A percentile compares a stretch with the other conserved stretches of the same genome.
Evolutionary conservation across 1,140 invertebrate genomes (phyloP).

Genomic region (Drosophila burlai): DNA sequence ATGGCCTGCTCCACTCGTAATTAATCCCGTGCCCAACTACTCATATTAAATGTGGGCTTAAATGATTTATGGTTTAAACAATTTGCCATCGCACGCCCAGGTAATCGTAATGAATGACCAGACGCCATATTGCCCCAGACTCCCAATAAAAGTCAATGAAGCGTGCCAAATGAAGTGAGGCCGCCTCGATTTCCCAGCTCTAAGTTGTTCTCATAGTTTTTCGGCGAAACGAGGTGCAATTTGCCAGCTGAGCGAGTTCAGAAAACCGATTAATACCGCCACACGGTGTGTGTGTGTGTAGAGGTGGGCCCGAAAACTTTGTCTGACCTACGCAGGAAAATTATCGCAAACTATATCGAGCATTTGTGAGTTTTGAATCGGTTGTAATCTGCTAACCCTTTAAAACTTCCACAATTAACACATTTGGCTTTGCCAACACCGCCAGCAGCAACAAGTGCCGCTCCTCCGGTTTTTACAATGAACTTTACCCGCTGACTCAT

Average conservation of each 20-base stretch:
- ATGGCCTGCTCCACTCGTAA: conserved; percentile 38
- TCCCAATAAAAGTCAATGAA: conserved; percentile 63
- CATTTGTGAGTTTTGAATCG: conserved; percentile 38
- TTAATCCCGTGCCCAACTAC: conserved; percentile 50
- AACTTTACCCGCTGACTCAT: conserved; percentile 42
- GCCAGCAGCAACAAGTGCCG: conserved; percentile 50
- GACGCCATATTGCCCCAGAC: conserved; percentile 39
- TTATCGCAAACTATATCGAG: conserved; percentile 30
- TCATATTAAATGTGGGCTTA: conserved; percentile 44
- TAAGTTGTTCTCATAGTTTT: conserved; percentile 27
- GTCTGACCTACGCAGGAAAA: conserved; percentile 43
- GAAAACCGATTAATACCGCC: conserved; percentile 49
- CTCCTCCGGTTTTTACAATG: conserved; percentile 22
- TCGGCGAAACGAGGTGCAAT: conserved; percentile 38
- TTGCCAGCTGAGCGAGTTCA: conserved; percentile 33
- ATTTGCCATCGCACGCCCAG: conserved; percentile 50
- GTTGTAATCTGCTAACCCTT: conserved; percentile 38
- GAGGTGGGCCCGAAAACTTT: conserved; percentile 22
- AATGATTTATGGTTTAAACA: conserved; percentile 63
- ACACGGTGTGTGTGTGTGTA: background rate
- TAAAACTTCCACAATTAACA: conserved; percentile 66
- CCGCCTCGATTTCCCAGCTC: conserved; percentile 16
- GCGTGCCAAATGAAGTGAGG: conserved; percentile 47
- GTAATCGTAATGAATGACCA: conserved; percentile 39
- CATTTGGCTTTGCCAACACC: conserved; percentile 40